phyloP scores from a whole-genome alignment of 1,140 invertebrate genomes.

The Riptortus pedestris region DNA sequence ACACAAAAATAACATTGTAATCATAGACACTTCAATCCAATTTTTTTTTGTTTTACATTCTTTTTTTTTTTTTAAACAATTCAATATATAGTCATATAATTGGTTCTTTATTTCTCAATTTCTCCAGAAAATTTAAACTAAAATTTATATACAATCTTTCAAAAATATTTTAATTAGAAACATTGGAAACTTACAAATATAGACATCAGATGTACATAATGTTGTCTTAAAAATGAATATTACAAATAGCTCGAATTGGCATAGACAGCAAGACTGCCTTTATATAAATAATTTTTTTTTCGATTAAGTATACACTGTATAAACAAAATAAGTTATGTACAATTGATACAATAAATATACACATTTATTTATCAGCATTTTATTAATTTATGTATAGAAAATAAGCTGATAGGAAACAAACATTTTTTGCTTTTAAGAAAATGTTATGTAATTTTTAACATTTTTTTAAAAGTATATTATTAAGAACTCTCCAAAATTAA shows the following conservation, averaged over 20 bases:
- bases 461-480: no score
- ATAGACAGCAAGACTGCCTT: not conserved
- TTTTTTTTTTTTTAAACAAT: not conserved
- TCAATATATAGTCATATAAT: no score
- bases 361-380: conserved; percentile 6
- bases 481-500: not conserved
- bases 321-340: conserved; percentile 13
- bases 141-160: not conserved
- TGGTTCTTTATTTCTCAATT: not conserved
- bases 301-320: conserved; percentile 13
- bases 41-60: conserved; percentile 1
- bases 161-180: conserved; percentile 14
- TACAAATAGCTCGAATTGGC: conserved; percentile 13
- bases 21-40: not conserved
- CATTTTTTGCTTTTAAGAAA: not conserved
- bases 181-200: conserved; percentile 14
- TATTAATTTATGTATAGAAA: conserved; percentile 2
- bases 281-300: conserved; percentile 11
- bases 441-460: not conserved
- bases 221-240: conserved; percentile 2
- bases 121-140: not conserved
- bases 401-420: conserved; percentile 14
- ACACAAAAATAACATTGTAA: not conserved
- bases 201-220: conserved; percentile 7
- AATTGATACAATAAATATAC: conserved; percentile 15